Conservation (phyloP, 2,797 vertebrate species). For the Fringilla coelebs region DNA sequence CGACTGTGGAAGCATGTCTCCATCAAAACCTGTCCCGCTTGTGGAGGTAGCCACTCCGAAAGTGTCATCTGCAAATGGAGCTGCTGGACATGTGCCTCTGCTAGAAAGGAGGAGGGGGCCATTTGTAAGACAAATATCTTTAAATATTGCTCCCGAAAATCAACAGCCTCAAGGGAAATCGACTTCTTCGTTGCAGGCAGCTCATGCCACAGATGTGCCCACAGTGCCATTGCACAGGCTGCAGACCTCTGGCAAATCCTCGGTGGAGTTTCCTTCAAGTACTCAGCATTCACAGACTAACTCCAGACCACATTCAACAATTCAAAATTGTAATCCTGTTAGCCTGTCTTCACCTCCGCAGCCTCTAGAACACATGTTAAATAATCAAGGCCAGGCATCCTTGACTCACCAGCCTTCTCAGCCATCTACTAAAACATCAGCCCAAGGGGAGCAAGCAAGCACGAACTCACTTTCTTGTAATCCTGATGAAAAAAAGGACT, state of each 20-base stretch:
- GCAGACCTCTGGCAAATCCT: slow-evolving; percentile 69
- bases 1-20: slow-evolving; percentile 87
- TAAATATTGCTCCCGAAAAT: slow-evolving; percentile 90
- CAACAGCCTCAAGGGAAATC: slow-evolving; percentile 77
- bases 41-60: slow-evolving; percentile 72
- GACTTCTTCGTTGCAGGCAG: slow-evolving; percentile 74
- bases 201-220: slow-evolving; percentile 68
- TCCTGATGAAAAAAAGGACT: slow-evolving; percentile 49
- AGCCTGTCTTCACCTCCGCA: slow-evolving; percentile 73
- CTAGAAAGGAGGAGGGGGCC: slow-evolving; percentile 95
- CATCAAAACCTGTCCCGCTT: slow-evolving; percentile 75
- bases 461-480: neutral
- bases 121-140: slow-evolving; percentile 93
- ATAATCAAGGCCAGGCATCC: slow-evolving; percentile 80
- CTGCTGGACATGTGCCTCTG: slow-evolving; percentile 84
- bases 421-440: slow-evolving; percentile 68
- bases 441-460: slow-evolving; percentile 69
- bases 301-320: slow-evolving; percentile 67
- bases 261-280: slow-evolving; percentile 70
- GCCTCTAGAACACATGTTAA: slow-evolving; percentile 76
- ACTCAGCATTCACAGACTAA: slow-evolving; percentile 60
- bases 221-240: slow-evolving; percentile 74
- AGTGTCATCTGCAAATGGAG: slow-evolving; percentile 59
- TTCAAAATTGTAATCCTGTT: slow-evolving; percentile 79
- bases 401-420: slow-evolving; percentile 77